Evolutionary conservation across 2,797 vertebrate genomes (phyloP).

Genomic region (Lithobates pipiens): DNA sequence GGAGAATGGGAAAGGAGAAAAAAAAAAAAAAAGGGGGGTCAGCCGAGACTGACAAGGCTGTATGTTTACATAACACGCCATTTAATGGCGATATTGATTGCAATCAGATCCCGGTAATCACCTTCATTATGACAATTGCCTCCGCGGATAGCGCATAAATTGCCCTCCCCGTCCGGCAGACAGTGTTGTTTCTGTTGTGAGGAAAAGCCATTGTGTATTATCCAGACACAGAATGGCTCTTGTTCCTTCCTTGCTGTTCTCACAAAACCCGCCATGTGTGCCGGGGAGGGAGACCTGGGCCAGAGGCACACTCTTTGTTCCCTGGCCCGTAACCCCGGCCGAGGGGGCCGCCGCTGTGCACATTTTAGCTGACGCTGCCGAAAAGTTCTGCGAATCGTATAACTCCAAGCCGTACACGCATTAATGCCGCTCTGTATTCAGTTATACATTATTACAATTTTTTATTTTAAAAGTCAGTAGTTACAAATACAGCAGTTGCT

Average conservation of each 20-base stretch:
- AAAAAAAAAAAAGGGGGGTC: constrained; percentile 51
- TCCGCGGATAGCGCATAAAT: constrained; percentile 42
- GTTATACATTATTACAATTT: too few species aligned
- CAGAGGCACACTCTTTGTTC: not conserved
- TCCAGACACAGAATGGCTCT: constrained; percentile 57
- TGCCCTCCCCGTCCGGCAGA: constrained; percentile 44
- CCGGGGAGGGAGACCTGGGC: constrained; percentile 35
- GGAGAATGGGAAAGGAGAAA: constrained; percentile 27
- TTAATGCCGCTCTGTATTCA: too few species aligned
- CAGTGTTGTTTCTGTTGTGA: constrained; percentile 57
- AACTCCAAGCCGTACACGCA: too few species aligned
- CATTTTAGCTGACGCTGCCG: not conserved
- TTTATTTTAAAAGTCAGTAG: too few species aligned
- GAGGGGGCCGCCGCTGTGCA: not conserved
- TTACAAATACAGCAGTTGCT: too few species aligned
- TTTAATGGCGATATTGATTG: constrained; percentile 57
- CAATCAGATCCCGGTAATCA: constrained; percentile 62
- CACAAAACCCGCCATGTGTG: constrained; percentile 51
- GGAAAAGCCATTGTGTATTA: constrained; percentile 55
- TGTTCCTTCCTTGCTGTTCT: constrained; percentile 24
- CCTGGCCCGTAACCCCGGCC: not conserved
- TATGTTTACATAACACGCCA: constrained; percentile 62
- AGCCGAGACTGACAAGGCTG: constrained; percentile 38
- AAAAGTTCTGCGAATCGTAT: not conserved
- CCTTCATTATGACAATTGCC: constrained; percentile 63